phyloP scores from a whole-genome alignment of 2,888 invertebrate species.

The Spisula subtruncata region DNA sequence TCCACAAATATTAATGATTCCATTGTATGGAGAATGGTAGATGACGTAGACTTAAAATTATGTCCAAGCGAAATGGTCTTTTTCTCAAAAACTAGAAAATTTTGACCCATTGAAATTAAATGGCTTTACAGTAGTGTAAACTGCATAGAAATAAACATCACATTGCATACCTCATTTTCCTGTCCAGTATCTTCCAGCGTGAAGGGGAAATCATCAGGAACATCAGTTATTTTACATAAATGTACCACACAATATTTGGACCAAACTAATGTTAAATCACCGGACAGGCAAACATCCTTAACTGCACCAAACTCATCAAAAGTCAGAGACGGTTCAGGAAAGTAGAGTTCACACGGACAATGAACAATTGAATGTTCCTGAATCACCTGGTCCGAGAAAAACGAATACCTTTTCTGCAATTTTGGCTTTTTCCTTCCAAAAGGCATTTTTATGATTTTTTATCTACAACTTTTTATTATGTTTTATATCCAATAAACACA shows the following conservation, averaged over 20 bases:
- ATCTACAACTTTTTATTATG: too few species aligned
- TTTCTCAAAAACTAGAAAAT: too few species aligned
- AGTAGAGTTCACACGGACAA: slow-evolving; percentile 61
- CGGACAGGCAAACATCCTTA: slow-evolving; percentile 50
- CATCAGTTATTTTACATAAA: slow-evolving; percentile 56
- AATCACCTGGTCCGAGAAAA: slow-evolving; percentile 61
- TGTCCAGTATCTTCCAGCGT: slow-evolving; percentile 59
- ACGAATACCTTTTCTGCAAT: slow-evolving; percentile 37
- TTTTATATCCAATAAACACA: too few species aligned
- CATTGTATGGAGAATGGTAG: too few species aligned
- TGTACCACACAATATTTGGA: slow-evolving; percentile 62
- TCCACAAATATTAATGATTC: too few species aligned
- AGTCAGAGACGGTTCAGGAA: slow-evolving; percentile 57
- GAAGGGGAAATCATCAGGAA: slow-evolving; percentile 34
- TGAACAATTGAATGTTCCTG: slow-evolving; percentile 49
- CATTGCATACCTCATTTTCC: slow-evolving; percentile 55
- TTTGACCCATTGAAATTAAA: too few species aligned
- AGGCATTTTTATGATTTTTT: slow-evolving; percentile 15
- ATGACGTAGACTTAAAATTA: too few species aligned
- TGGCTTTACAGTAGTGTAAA: too few species aligned
- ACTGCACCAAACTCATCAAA: slow-evolving; percentile 53
- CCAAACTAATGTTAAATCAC: slow-evolving; percentile 42
- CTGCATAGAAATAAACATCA: too few species aligned
- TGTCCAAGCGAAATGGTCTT: too few species aligned
- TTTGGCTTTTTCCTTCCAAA: slow-evolving; percentile 19